Evolutionary conservation across 1,140 invertebrate genomes (phyloP), one percentile per base, ranked within the genome.

Genomic region (Drosophila sp.): DNA sequence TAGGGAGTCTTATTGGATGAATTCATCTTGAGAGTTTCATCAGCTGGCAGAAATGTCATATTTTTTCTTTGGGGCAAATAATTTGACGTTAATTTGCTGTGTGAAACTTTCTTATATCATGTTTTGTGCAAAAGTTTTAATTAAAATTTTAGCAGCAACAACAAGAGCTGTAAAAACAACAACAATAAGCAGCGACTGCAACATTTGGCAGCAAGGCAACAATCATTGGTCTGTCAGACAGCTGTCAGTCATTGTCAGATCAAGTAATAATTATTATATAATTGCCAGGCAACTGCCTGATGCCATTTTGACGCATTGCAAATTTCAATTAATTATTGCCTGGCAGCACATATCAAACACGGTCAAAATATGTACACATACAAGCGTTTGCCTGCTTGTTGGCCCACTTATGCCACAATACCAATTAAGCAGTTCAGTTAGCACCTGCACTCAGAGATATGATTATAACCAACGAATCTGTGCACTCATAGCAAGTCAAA

Each of bases 61-160:
- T 27, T 27, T 69, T 43, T 69, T 43, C 27, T 32, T 48, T 61
- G 29, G 59, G 54, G 27, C 46, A 62, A 58, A 34, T 45, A 45
- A 61, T 69, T 69, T 45, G 25, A 16, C 36, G 13, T 38, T 38
- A 13, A 38, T 38, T 41, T 29, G 65, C 27, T 51, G 13, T 32
- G 11, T 5, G 36, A 25, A 11, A 45, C 11, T 48, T 48, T 62
- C 58, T 27, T 32, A 5, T 36, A 4, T 62, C 16, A 9, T 13
- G 6, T 32, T 67, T 54, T 38, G 54, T 66, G 70, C 46, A 50
- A 53, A 79, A 67, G 51, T 80, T 83, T 80, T 83, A 84, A 80
- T 83, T 83, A 84, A 84, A 80, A 70, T 67, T 51, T 46, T 18
- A 32, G 41, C 64, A 64, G 29, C 32, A 54, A 13, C 14, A 40